A percentile compares a stretch with the other conserved stretches of the same genome.
phyloP scores from a whole-genome alignment of 2,888 invertebrate genomes.

The Heteropelma amictum region DNA sequence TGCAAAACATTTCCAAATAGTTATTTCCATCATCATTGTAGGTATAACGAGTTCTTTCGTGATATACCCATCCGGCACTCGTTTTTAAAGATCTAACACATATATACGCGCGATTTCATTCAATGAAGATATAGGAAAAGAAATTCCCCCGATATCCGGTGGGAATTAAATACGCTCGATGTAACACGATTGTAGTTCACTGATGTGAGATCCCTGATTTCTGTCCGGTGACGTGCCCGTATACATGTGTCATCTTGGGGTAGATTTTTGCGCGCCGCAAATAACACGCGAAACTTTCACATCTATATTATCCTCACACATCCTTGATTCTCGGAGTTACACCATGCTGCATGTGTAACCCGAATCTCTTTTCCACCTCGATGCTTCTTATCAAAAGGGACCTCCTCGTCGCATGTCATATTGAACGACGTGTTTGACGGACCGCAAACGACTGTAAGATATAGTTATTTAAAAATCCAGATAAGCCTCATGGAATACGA shows the following conservation, averaged over 20 bases:
- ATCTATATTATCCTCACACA: background rate
- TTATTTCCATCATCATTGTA: too few species aligned
- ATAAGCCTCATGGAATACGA: conserved; percentile 14
- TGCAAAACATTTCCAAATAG: background rate
- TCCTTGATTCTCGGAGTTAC: too few species aligned
- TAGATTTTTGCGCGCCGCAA: conserved; percentile 8
- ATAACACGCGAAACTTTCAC: background rate
- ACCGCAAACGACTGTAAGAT: conserved; percentile 44
- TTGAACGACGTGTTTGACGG: conserved; percentile 57
- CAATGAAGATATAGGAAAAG: conserved; percentile 21
- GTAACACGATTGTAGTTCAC: conserved; percentile 52
- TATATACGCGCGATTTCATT: conserved; percentile 12
- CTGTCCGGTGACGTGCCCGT: conserved; percentile 23
- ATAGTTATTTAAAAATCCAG: conserved; percentile 45
- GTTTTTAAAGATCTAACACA: conserved; percentile 24
- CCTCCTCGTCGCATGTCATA: conserved; percentile 37
- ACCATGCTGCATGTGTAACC: conserved; percentile 34
- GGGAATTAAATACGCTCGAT: conserved; percentile 49
- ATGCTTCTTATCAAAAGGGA: conserved; percentile 46
- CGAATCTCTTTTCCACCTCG: conserved; percentile 57
- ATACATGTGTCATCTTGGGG: conserved; percentile 39
- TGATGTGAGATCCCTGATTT: conserved; percentile 54
- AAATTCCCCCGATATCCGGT: conserved; percentile 28
- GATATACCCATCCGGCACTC: conserved; percentile 9
- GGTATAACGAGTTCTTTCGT: background rate